Conservation (phyloP, 2,888 invertebrate species). For the Ischnus inquisitorius region DNA sequence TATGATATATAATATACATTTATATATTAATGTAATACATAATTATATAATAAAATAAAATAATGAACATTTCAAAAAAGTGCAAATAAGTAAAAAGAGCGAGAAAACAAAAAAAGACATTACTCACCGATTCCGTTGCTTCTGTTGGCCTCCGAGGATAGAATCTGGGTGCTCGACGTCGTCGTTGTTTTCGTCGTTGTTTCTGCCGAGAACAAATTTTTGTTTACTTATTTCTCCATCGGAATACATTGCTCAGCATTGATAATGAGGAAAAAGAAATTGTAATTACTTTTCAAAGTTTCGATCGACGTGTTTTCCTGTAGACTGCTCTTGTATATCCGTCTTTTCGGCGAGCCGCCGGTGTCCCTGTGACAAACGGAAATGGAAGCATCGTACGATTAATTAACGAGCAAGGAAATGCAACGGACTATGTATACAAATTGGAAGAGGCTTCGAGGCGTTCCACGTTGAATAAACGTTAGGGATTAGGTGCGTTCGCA, state of each 20-base stretch:
- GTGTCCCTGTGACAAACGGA: conserved; percentile 87
- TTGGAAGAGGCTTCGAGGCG: no score
- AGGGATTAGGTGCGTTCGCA: background rate
- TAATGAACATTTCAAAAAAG: no score
- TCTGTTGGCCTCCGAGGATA: conserved; percentile 76
- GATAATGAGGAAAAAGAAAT: background rate
- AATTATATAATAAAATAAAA: no score
- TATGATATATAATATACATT: no score
- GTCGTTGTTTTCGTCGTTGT: conserved; percentile 81
- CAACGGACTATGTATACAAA: no score
- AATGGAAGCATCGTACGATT: conserved; percentile 7
- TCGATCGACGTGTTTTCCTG: conserved; percentile 86
- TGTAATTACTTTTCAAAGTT: conserved; percentile 85
- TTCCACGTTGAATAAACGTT: no score
- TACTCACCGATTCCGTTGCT: conserved; percentile 82
- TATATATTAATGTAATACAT: no score
- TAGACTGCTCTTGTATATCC: conserved; percentile 85
- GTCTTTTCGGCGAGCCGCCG: conserved; percentile 88
- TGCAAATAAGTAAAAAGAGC: background rate
- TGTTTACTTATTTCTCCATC: background rate
- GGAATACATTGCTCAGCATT: no score
- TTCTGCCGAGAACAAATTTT: conserved; percentile 72
- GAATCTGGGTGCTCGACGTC: conserved; percentile 77
- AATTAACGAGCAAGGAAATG: no score
- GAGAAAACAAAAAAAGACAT: conserved; percentile 3